Evolutionary conservation across 2,888 invertebrate species (phyloP).

Genomic region (Lottia gigantea): DNA sequence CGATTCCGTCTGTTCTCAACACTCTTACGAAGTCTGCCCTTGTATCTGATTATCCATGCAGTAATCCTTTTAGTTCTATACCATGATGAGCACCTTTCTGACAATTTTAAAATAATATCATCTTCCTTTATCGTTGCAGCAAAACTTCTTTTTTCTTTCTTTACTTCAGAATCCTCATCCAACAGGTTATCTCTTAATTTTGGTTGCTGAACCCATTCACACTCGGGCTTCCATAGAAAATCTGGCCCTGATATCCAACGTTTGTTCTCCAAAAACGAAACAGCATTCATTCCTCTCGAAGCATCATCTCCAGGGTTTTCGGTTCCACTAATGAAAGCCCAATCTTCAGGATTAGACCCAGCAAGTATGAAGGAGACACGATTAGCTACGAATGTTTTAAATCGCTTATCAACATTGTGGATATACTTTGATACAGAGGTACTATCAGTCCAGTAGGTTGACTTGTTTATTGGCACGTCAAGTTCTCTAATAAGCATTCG

Average conservation of each 20-base stretch:
- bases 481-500: slow-evolving; percentile 1
- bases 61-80: background rate
- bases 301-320: slow-evolving; percentile 11
- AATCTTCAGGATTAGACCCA: slow-evolving; percentile 5
- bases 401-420: slow-evolving; percentile 11
- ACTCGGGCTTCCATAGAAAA: slow-evolving; percentile 4
- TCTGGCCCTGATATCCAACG: slow-evolving; percentile 6
- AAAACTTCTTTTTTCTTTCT: slow-evolving; percentile 5
- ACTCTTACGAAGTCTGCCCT: too few relatives aligned
- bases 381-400: slow-evolving; percentile 19
- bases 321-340: background rate
- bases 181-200: background rate
- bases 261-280: background rate
- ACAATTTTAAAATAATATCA: background rate
- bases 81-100: background rate
- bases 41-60: background rate
- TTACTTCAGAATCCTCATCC: slow-evolving; percentile 9
- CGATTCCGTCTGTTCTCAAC: too few relatives aligned
- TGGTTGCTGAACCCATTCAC: slow-evolving; percentile 1
- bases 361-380: slow-evolving; percentile 3
- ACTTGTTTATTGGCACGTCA: slow-evolving; percentile 1
- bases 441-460: slow-evolving; percentile 19
- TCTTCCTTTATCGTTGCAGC: slow-evolving; percentile 2
- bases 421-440: slow-evolving; percentile 15
- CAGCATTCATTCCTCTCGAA: background rate